phyloP scores from a whole-genome alignment of 2,888 invertebrate species.

The Siphlonurus alternatus region DNA sequence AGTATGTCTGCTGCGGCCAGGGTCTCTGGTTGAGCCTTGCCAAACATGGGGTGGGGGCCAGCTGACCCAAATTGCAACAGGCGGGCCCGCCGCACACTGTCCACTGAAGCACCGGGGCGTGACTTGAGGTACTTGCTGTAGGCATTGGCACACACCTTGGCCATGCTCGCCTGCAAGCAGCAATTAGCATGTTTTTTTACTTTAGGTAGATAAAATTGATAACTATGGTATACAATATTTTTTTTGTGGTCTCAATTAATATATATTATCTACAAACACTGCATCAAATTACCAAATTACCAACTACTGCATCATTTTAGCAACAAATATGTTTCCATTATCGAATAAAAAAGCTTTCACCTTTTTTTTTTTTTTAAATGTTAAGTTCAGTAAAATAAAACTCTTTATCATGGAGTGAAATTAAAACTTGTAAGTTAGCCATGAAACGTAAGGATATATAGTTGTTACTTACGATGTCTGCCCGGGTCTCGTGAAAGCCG shows the following conservation, averaged over 20 bases:
- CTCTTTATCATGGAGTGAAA: too few species aligned
- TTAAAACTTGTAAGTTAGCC: too few species aligned
- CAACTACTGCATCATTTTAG: slow-evolving; percentile 7
- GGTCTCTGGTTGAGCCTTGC: slow-evolving; percentile 19
- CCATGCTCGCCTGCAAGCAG: slow-evolving; percentile 36
- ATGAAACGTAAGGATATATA: too few species aligned
- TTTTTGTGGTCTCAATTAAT: too few species aligned
- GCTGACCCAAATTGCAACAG: slow-evolving; percentile 36
- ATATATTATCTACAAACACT: too few species aligned
- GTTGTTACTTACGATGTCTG: slow-evolving; percentile 62
- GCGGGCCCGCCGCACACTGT: slow-evolving; percentile 78
- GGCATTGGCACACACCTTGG: slow-evolving; percentile 67
- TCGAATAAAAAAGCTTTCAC: not conserved
- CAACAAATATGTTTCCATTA: not conserved
- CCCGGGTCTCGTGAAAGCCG: slow-evolving; percentile 50
- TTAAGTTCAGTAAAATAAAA: too few species aligned
- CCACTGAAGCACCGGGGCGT: slow-evolving; percentile 73
- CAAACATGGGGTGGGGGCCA: slow-evolving; percentile 46
- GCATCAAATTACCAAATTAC: too few species aligned
- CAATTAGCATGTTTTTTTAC: slow-evolving; percentile 6
- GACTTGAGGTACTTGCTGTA: slow-evolving; percentile 81
- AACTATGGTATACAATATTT: too few species aligned
- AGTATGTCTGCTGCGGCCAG: slow-evolving; percentile 31
- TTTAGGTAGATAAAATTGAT: slow-evolving; percentile 9
- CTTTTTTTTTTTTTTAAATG: too few species aligned